Conservation (phyloP, 2,888 invertebrate genomes). For the Ferrisia virgata region DNA sequence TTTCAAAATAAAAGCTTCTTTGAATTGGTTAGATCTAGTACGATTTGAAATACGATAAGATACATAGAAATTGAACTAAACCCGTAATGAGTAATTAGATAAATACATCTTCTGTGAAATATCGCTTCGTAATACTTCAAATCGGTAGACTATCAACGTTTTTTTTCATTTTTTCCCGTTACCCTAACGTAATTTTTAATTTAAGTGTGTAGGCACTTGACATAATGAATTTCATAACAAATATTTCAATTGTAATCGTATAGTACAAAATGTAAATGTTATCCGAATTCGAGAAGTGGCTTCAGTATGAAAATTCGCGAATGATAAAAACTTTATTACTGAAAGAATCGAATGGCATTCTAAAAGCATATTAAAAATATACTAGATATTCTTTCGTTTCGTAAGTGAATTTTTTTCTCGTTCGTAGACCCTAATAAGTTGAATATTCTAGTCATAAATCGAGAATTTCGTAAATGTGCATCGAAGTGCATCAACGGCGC, state of each 20-base stretch:
- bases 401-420: neutral
- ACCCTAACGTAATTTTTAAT: neutral
- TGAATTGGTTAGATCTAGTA: neutral
- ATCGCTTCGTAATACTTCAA: neutral
- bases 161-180: neutral
- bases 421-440: neutral
- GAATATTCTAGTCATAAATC: neutral
- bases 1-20: too few species aligned
- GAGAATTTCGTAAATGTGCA: neutral
- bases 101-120: neutral
- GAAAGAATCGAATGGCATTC: neutral
- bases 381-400: too few species aligned
- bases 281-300: neutral
- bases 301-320: neutral
- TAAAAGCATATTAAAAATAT: neutral
- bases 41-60: neutral
- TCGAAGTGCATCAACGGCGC: neutral
- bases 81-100: neutral
- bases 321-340: neutral
- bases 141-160: neutral
- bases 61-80: neutral
- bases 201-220: neutral
- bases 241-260: neutral
- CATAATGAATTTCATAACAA: neutral
- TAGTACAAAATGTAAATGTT: neutral